phyloP scores from a whole-genome alignment of 2,888 invertebrate species.

The Marasmarcha lunaedactyla region DNA sequence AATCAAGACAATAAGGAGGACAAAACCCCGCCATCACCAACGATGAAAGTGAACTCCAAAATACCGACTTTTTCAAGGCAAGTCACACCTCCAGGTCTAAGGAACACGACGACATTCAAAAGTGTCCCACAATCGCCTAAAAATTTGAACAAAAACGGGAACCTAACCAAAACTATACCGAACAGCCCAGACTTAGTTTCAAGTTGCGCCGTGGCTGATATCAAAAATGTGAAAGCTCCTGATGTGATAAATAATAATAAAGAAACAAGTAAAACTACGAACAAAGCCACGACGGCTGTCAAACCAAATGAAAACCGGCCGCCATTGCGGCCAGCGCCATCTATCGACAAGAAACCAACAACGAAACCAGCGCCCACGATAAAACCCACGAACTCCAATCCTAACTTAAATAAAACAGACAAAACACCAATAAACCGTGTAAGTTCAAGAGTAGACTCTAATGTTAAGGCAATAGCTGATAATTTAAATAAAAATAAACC shows the following conservation, averaged over 20 bases:
- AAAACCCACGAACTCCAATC: constrained; percentile 34
- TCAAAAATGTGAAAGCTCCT: constrained; percentile 68
- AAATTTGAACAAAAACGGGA: constrained; percentile 32
- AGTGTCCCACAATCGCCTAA: constrained; percentile 52
- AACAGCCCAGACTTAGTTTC: constrained; percentile 82
- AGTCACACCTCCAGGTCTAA: constrained; percentile 63
- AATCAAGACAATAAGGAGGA: constrained; percentile 33
- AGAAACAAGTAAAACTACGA: constrained; percentile 42
- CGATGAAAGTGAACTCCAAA: constrained; percentile 54
- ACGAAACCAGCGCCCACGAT: constrained; percentile 32
- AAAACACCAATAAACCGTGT: constrained; percentile 37
- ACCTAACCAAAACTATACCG: constrained; percentile 36
- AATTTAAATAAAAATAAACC: constrained; percentile 60
- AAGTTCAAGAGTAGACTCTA: constrained; percentile 48
- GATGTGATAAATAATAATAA: constrained; percentile 72
- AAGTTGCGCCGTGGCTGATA: constrained; percentile 72
- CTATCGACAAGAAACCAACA: constrained; percentile 47
- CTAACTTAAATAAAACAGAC: constrained; percentile 36
- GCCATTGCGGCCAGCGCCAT: constrained; percentile 40
- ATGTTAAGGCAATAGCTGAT: constrained; percentile 56
- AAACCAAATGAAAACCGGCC: constrained; percentile 53
- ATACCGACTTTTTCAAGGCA: constrained; percentile 57
- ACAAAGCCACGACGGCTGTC: constrained; percentile 47
- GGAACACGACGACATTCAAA: constrained; percentile 49
- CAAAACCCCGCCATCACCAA: constrained; percentile 45